Base-by-base conservation (phyloP, 2,888 invertebrate genomes). In the Malacosoma neustria region DNA sequence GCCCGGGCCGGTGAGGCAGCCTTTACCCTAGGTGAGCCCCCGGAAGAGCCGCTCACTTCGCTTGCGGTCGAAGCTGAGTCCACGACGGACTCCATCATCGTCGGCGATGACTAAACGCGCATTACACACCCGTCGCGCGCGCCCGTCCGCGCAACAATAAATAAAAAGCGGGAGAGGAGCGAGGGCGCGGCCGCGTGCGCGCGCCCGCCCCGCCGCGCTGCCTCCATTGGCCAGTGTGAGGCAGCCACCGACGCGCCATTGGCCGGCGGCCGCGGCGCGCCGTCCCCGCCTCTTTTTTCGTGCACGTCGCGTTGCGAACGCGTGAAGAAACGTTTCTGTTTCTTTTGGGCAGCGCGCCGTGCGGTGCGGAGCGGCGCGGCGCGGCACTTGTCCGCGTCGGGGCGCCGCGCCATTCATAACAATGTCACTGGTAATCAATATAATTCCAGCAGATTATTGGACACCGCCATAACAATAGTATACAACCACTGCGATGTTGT, bases 91-190 rank as follows among this genome's bases (percentile, higher is more conserved):
- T 86, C 87, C 86, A 86, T 86, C 54, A 71, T 80, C 69, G 64
- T 48, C 57, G 60, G 56, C 43, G 51, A 51, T 53, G 63, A 70
- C 75, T 77, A 80, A 72, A 64, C 82, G 70, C 82, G 73, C 81
- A 81, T 80, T 72, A 81, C 84, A 87, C 89, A 72, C 88, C 89
- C 89, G 88, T 87, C 88, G 88, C 85, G 89, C 87, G 88, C 89
- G 87, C 81, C 85, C 86, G 87, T 84, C 88, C 89, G 89, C 88
- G 89, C 89, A 88, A 89, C 89, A 90, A 90, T 90, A 90, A 90
- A 90, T 90, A 90, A 90, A 89, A 90, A 89, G 89, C 72, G 70
- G 79, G 81, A 79, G 87, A 75, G 70, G 61, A 62, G 58, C 70
- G 79, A 77, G 79, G 84, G 86, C 87, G 87, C 87, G 87, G 86